phyloP scores from a whole-genome alignment of 2,888 invertebrate species.

The Dryocosmus kuriphilus region DNA sequence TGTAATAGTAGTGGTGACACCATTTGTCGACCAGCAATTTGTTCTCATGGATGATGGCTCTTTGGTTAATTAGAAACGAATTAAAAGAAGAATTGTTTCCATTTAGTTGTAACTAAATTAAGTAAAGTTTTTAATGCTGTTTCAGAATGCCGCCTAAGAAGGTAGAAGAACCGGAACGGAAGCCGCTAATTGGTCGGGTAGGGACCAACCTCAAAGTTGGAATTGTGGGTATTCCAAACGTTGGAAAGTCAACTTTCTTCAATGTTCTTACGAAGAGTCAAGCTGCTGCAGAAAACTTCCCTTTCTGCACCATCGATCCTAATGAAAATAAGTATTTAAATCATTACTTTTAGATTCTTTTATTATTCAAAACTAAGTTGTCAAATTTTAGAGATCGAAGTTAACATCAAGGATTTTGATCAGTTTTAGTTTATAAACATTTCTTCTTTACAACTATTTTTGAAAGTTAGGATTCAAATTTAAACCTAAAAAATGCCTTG shows the following conservation, averaged over 20 bases:
- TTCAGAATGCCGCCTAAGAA: slow-evolving; percentile 90
- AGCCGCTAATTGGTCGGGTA: slow-evolving; percentile 95
- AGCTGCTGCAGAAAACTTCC: slow-evolving; percentile 99
- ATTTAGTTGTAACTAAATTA: not conserved
- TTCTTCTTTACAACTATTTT: no score
- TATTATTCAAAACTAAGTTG: not conserved
- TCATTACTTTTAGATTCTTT: not conserved
- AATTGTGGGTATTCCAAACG: slow-evolving; percentile 97
- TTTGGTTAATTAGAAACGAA: not conserved
- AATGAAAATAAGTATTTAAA: slow-evolving; percentile 98
- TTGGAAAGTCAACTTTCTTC: slow-evolving; percentile 99
- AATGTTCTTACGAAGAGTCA: slow-evolving; percentile 98
- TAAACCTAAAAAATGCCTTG: no score
- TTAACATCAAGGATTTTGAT: no score
- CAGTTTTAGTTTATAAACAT: no score
- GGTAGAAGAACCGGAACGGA: slow-evolving; percentile 91
- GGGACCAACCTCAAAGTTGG: slow-evolving; percentile 98
- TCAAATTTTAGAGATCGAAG: no score
- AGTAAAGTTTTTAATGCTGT: slow-evolving; percentile 13
- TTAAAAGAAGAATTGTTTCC: not conserved
- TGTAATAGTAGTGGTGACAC: no score
- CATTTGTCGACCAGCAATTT: not conserved
- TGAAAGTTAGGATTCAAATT: no score
- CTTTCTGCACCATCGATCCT: slow-evolving; percentile 99
- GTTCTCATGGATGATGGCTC: not conserved